phyloP scores from a whole-genome alignment of 2,113 vertebrate species.

The Leptobrachium leishanense region DNA sequence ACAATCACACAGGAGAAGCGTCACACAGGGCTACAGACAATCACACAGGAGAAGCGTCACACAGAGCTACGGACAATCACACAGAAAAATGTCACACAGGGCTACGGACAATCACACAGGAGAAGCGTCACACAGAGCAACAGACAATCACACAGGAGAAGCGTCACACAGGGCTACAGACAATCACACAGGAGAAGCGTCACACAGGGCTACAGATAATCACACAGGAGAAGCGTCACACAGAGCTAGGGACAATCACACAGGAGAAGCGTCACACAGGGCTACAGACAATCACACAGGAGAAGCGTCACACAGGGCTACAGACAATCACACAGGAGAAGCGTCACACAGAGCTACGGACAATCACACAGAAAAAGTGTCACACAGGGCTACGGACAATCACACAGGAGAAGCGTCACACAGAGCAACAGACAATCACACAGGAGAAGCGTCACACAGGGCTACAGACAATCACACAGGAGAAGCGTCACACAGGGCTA shows the following conservation, averaged over 20 bases:
- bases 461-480: slow-evolving; percentile 32
- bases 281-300: slow-evolving; percentile 7
- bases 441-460: slow-evolving; percentile 53
- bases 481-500: slow-evolving; percentile 55
- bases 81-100: slow-evolving; percentile 53
- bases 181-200: slow-evolving; percentile 10
- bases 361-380: slow-evolving; percentile 1
- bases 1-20: slow-evolving; percentile 12
- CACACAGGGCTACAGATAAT: slow-evolving; percentile 55
- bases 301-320: slow-evolving; percentile 55
- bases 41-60: slow-evolving; percentile 10
- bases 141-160: slow-evolving; percentile 25
- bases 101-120: slow-evolving; percentile 31
- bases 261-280: slow-evolving; percentile 18
- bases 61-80: slow-evolving; percentile 20
- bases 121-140: slow-evolving; percentile 55
- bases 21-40: slow-evolving; percentile 55
- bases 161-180: slow-evolving; percentile 56
- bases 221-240: slow-evolving; percentile 51
- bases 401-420: slow-evolving; percentile 51
- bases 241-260: slow-evolving; percentile 43
- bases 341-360: slow-evolving; percentile 56
- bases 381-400: slow-evolving; percentile 55
- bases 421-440: slow-evolving; percentile 41
- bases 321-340: slow-evolving; percentile 25